Conservation (phyloP, 2,888 invertebrate genomes). For the Hemicrepidius hirtus region DNA sequence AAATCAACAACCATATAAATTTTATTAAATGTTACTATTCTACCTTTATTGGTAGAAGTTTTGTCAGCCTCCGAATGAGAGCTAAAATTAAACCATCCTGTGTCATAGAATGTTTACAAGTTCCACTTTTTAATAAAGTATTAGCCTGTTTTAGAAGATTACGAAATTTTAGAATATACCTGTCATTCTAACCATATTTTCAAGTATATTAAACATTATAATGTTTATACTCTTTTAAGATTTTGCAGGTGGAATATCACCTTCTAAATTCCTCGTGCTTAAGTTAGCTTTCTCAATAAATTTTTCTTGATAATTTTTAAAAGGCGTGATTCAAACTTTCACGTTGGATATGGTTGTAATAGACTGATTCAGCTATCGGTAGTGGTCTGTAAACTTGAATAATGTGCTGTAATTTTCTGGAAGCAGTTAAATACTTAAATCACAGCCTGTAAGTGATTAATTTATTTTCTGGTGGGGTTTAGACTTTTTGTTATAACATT, state of each 20-base stretch:
- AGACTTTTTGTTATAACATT: not conserved
- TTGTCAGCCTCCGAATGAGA: too few relatives aligned
- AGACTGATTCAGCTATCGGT: too few relatives aligned
- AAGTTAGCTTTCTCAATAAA: not conserved
- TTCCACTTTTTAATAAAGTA: not conserved
- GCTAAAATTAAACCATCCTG: too few relatives aligned
- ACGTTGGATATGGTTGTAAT: too few relatives aligned
- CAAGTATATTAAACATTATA: conserved; percentile 4
- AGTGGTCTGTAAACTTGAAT: not conserved
- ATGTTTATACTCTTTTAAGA: not conserved
- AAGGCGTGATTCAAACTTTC: not conserved
- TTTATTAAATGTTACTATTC: too few relatives aligned
- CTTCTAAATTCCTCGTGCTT: not conserved
- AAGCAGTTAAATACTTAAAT: not conserved
- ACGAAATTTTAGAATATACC: not conserved
- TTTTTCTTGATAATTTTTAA: not conserved
- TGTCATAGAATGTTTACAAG: not conserved
- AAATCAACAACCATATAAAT: too few relatives aligned
- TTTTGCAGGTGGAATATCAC: not conserved
- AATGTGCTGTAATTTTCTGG: not conserved
- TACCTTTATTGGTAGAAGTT: too few relatives aligned
- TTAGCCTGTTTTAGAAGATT: conserved; percentile 4
- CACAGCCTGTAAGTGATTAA: not conserved
- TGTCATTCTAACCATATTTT: not conserved
- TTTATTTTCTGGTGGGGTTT: not conserved